Evolutionary conservation across 2,888 invertebrate species (phyloP).

Genomic region (Synergus gifuensis): DNA sequence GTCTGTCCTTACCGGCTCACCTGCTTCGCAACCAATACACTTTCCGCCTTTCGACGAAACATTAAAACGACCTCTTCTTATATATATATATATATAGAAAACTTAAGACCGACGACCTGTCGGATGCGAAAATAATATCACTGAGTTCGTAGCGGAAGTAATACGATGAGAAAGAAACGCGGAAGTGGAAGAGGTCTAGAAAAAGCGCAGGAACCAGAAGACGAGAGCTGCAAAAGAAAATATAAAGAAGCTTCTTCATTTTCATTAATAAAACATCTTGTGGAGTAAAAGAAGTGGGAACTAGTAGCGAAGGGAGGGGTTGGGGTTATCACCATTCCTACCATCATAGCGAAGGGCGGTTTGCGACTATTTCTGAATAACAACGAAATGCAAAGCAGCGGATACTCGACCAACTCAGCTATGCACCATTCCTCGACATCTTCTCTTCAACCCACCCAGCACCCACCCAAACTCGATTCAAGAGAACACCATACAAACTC

Average conservation of each 20-base stretch:
- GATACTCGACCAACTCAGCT: slow-evolving; percentile 52
- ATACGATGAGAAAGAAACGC: slow-evolving; percentile 39
- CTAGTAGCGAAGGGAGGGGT: slow-evolving; percentile 30
- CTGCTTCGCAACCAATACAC: slow-evolving; percentile 35
- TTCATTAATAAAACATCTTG: slow-evolving; percentile 72
- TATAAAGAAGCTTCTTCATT: slow-evolving; percentile 64
- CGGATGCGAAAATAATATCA: slow-evolving; percentile 49
- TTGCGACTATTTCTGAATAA: slow-evolving; percentile 71
- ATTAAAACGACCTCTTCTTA: slow-evolving; percentile 26
- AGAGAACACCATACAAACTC: slow-evolving; percentile 27
- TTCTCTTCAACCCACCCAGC: slow-evolving; percentile 42
- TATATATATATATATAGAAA: slow-evolving; percentile 44
- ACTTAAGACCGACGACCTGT: slow-evolving; percentile 47
- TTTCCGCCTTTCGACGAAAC: slow-evolving; percentile 32
- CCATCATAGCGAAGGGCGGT: slow-evolving; percentile 51
- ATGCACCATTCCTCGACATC: slow-evolving; percentile 52
- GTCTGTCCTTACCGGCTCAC: slow-evolving; percentile 2
- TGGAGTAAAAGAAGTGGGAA: slow-evolving; percentile 51
- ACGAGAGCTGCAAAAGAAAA: slow-evolving; percentile 54
- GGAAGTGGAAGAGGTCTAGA: slow-evolving; percentile 43
- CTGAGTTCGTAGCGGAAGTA: slow-evolving; percentile 46
- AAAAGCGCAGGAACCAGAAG: slow-evolving; percentile 45
- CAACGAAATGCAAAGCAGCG: slow-evolving; percentile 70
- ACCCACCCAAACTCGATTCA: slow-evolving; percentile 6
- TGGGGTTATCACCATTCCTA: slow-evolving; percentile 4